phyloP scores from a whole-genome alignment of 1,140 invertebrate genomes.

The Charaxes varanes region DNA sequence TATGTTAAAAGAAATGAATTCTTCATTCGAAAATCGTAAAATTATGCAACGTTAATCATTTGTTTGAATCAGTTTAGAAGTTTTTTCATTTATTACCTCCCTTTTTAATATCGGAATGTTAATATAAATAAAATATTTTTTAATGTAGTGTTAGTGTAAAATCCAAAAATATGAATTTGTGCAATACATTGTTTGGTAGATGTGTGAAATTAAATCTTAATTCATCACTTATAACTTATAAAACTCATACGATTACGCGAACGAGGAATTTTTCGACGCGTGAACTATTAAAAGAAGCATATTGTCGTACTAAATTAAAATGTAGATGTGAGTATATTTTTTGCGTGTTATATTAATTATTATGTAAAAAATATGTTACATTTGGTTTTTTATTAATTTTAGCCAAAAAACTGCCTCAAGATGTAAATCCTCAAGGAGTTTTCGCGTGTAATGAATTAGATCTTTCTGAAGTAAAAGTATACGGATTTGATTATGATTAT shows the following conservation, averaged over 20 bases:
- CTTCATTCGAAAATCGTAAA: constrained; percentile 11
- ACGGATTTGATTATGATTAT: constrained; percentile 99
- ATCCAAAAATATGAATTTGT: constrained; percentile 35
- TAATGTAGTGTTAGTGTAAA: constrained; percentile 2
- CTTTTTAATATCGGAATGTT: constrained; percentile 1
- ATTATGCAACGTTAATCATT: constrained; percentile 18
- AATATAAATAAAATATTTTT: not conserved
- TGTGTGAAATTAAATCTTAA: constrained; percentile 35
- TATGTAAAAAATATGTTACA: not conserved
- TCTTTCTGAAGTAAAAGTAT: constrained; percentile 92
- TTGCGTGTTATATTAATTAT: constrained; percentile 5
- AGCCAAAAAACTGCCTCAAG: constrained; percentile 91
- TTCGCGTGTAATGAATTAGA: constrained; percentile 98
- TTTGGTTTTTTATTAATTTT: constrained; percentile 33
- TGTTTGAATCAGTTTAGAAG: constrained; percentile 5
- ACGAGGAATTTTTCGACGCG: constrained; percentile 46
- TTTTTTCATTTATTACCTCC: not conserved
- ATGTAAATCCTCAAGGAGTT: constrained; percentile 89
- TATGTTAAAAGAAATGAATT: constrained; percentile 9
- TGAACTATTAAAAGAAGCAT: constrained; percentile 68
- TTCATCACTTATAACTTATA: constrained; percentile 32
- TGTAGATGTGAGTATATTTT: constrained; percentile 66
- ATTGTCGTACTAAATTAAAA: constrained; percentile 67
- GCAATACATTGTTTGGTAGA: constrained; percentile 27
- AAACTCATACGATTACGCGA: constrained; percentile 23